Conservation (phyloP, 2,888 invertebrate species). For the Coenonympha arcania region DNA sequence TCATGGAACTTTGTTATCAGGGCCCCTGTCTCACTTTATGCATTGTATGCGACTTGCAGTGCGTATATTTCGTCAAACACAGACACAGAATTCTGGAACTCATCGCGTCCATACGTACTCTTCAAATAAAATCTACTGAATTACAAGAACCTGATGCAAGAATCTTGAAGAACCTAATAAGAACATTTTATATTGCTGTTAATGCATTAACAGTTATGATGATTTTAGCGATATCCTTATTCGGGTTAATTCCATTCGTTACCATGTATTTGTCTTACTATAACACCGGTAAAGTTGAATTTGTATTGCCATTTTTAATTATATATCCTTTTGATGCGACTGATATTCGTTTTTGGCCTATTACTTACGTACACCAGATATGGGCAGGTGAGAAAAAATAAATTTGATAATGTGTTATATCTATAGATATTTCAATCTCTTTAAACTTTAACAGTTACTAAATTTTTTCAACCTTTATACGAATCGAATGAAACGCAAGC, state of each 20-base stretch:
- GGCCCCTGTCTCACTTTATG: constrained; percentile 13
- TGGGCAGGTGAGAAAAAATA: constrained; percentile 35
- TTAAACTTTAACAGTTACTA: too few species aligned
- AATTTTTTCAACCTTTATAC: too few species aligned
- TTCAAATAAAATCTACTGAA: background rate
- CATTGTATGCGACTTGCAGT: constrained; percentile 4
- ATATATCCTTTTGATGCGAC: constrained; percentile 45
- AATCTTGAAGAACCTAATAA: background rate
- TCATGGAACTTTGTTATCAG: constrained; percentile 9
- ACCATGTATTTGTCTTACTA: background rate
- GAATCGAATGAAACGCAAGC: too few species aligned
- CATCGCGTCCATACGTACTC: background rate
- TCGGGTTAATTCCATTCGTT: constrained; percentile 1
- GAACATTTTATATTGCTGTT: background rate
- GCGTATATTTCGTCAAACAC: constrained; percentile 6
- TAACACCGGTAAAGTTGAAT: constrained; percentile 30
- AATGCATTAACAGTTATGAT: background rate
- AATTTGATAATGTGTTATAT: background rate
- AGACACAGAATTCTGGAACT: constrained; percentile 3
- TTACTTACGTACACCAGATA: constrained; percentile 38
- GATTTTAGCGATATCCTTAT: background rate
- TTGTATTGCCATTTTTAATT: constrained; percentile 38
- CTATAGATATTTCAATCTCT: too few species aligned
- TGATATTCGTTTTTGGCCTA: constrained; percentile 35
- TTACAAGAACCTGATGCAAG: background rate